These are phyloP conservation scores for Halictus ligatus DNA, from an alignment of 2,888 invertebrate genomes.

Conservation along the genomic window DNA sequence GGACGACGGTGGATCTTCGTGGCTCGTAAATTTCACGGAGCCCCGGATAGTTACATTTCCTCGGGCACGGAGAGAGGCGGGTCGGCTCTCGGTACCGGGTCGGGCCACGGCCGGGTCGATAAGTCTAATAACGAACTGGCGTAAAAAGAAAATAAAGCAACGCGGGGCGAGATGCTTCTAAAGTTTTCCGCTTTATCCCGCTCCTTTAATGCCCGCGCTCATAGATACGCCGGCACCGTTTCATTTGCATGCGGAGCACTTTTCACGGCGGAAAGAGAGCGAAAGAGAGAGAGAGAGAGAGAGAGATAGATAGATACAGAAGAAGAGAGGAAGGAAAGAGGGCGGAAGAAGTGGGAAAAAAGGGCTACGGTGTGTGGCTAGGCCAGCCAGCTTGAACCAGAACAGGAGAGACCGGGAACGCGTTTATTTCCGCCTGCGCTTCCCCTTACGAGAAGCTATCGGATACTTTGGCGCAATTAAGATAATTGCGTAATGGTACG, in stretches of 20 bases:
- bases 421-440: slow-evolving; percentile 26
- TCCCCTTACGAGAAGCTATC: slow-evolving; percentile 17
- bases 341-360: neutral
- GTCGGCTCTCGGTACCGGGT: neutral
- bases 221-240: slow-evolving; percentile 55
- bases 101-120: slow-evolving; percentile 40
- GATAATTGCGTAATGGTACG: slow-evolving; percentile 40
- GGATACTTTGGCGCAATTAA: slow-evolving; percentile 47
- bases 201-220: slow-evolving; percentile 42
- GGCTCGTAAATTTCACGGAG: slow-evolving; percentile 36
- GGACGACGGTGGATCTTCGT: slow-evolving; percentile 2
- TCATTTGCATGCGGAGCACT: slow-evolving; percentile 65
- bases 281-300: neutral
- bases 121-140: slow-evolving; percentile 54
- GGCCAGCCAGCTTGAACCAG: slow-evolving; percentile 10
- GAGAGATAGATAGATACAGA: neutral
- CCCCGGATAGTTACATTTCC: slow-evolving; percentile 23
- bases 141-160: slow-evolving; percentile 46
- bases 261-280: slow-evolving; percentile 33
- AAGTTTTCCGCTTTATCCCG: slow-evolving; percentile 59
- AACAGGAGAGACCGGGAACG: slow-evolving; percentile 13
- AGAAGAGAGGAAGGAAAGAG: neutral
- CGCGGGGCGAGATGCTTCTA: slow-evolving; percentile 23
- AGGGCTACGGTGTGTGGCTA: neutral
- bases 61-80: neutral